Evolutionary conservation across 2,888 invertebrate genomes (phyloP), one percentile per base, ranked within the genome.

Genomic region (Neuroscelio doddi): DNA sequence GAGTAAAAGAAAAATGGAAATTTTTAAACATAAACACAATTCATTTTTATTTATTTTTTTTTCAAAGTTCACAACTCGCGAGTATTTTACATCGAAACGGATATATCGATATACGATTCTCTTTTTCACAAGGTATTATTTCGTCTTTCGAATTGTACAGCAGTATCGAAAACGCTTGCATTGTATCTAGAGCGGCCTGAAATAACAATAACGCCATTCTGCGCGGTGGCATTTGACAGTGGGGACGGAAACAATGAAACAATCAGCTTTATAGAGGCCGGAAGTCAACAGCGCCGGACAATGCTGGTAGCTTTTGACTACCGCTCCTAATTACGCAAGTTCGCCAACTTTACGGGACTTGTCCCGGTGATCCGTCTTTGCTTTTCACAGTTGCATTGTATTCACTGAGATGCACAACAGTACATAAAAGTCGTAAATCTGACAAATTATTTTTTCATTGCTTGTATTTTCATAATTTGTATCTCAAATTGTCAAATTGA

Each of bases 201-300:
- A 79, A 79, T 75, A 80, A 80, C 79, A 80, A 80, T 80, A 80
- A 79, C 70, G 69, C 74, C 73, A 80, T 80, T 80, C 77, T 76
- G 66, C 73, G 72, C 69, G 73, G 75, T 69, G 78, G 77, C 74
- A 80, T 80, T 80, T 77, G 78, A 80, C 77, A 77, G 75, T 76
- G 74, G 79, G 80, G 79, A 79, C 77, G 80, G 79, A 81, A 81
- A 82, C 81, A 82, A 82, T 82, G 81, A 81, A 80, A 82, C 81
- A 82, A 82, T 82, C 82, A 81, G 75, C 75, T 70, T 71, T 71
- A 65, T 71, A 46, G 65, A 73, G 72, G 71, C 69, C 66, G 36
- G 36, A 36, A 36, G 36, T 39, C 39, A 16, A 39, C 32, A 81
- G 71, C 71, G 73, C 77, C 72, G 81, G 80, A 81, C 81, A 80